Percentiles rank a stretch among this genome's conserved stretches.
These are phyloP conservation scores for Ganaspis sp. DNA, from an alignment of 1,140 invertebrate genomes.

Conservation along the genomic window DNA sequence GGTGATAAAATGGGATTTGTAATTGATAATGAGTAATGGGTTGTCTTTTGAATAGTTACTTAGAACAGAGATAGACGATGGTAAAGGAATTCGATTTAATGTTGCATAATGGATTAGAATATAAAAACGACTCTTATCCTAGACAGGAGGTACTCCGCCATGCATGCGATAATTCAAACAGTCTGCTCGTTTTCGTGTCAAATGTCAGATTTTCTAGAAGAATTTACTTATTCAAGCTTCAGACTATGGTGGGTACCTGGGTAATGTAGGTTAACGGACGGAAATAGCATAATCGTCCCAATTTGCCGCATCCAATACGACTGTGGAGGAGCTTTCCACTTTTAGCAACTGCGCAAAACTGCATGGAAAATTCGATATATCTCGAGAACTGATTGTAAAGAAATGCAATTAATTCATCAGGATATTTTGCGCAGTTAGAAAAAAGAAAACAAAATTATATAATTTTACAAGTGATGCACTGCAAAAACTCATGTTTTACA, in stretches of 20 bases:
- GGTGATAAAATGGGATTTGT: constrained; percentile 1
- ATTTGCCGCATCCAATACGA: constrained; percentile 50
- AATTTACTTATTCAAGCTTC: constrained; percentile 72
- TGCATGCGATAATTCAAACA: constrained; percentile 71
- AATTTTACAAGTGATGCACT: too few relatives aligned
- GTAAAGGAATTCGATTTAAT: neutral
- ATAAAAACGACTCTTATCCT: constrained; percentile 17
- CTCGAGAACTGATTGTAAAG: neutral
- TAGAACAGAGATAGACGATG: neutral
- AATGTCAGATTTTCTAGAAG: constrained; percentile 71
- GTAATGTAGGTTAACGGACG: constrained; percentile 71
- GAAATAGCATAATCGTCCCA: constrained; percentile 72
- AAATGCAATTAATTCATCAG: neutral
- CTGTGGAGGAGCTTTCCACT: neutral
- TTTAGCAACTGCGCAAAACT: constrained; percentile 28
- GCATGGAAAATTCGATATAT: neutral
- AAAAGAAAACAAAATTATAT: too few relatives aligned
- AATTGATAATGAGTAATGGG: neutral
- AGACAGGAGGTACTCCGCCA: constrained; percentile 70
- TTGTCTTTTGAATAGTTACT: constrained; percentile 11
- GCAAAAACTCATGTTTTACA: too few relatives aligned
- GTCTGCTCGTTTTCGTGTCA: constrained; percentile 72
- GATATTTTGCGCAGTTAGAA: neutral
- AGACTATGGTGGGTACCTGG: constrained; percentile 58
- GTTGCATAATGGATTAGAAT: constrained; percentile 13